Evolutionary conservation across 1,140 invertebrate genomes (phyloP), one percentile per base, ranked within the genome.

Genomic region (Aethina tumida): DNA sequence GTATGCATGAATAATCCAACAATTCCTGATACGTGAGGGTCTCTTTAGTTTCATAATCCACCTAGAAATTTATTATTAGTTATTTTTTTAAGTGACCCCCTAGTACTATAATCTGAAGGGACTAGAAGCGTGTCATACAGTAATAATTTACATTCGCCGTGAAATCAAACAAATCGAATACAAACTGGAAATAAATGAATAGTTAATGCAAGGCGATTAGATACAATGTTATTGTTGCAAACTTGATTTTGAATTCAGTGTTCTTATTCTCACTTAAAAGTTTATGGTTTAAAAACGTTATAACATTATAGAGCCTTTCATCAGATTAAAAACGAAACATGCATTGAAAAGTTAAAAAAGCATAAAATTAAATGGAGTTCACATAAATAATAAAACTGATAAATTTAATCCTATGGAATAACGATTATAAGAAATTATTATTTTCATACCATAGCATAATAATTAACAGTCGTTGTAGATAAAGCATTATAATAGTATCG

Each of bases 1-100:
- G 31, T 10, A 34, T 36, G 16, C 47, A 47, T 5, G 40, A 34
- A 25, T 45, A 15, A 33, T 41, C 15, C n/a, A 52, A 26, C 0
- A 53, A 30, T 0, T 40, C 10, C 24, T 25, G 25, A 21, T 45
- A 44, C 1, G 35, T 18, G 3, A 53, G n/a, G 6, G 10, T 13
- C 30, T 40, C 18, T 1, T 33, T 39, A 8, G 39, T 39, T 13
- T 38, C 10, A 2, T 32, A 44, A 29, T 52, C 45, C 33, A 47
- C 28, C 50, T 52, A 16, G 13, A 41, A 48, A 41, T 17, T 22
- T 22, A 7, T 22, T 27, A 27, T 12, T 5, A 27, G 3, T 12
- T 5, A 27, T 14, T 27, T n/a, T 12, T 14, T 4, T 12, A 9
- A 27, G 26, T 14, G 4, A 27, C 26, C 4, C 14, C 9, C 4